phyloP scores from a whole-genome alignment of 2,888 invertebrate genomes.

The Osmoderma eremita region DNA sequence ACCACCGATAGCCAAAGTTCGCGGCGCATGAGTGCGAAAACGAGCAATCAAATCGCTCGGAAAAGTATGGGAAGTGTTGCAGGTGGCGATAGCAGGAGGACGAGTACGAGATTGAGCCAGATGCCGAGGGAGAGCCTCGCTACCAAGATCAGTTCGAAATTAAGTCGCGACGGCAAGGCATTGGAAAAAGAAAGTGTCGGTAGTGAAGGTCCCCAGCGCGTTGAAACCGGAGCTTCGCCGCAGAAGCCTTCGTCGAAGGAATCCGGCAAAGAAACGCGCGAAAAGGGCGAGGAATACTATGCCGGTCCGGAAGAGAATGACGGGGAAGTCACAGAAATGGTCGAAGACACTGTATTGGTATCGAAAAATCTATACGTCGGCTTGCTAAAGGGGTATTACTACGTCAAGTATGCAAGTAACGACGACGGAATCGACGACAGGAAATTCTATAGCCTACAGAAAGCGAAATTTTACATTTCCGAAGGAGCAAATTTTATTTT shows the following conservation, averaged over 20 bases:
- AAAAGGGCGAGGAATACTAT: neutral
- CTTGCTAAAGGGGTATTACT: conserved; percentile 68
- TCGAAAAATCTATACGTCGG: conserved; percentile 68
- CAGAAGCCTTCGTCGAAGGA: neutral
- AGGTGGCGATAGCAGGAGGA: no score
- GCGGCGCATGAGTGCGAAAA: no score
- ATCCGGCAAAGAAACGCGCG: neutral
- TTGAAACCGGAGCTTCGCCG: no score
- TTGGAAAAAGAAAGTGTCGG: no score
- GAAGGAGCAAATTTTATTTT: conserved; percentile 73
- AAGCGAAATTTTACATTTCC: conserved; percentile 67
- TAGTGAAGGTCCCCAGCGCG: neutral
- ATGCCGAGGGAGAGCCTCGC: no score
- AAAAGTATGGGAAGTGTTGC: no score
- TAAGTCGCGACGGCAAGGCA: no score
- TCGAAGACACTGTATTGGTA: conserved; percentile 53
- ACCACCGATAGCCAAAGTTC: no score
- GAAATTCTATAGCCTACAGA: conserved; percentile 66
- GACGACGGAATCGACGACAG: conserved; percentile 63
- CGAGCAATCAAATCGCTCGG: no score
- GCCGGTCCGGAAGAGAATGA: neutral
- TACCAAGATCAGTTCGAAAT: no score
- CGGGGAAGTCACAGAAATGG: conserved; percentile 53
- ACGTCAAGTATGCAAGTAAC: conserved; percentile 66
- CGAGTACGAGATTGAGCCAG: no score